Conservation (phyloP, 1,140 invertebrate species). For the Monomorium pharaonis region DNA sequence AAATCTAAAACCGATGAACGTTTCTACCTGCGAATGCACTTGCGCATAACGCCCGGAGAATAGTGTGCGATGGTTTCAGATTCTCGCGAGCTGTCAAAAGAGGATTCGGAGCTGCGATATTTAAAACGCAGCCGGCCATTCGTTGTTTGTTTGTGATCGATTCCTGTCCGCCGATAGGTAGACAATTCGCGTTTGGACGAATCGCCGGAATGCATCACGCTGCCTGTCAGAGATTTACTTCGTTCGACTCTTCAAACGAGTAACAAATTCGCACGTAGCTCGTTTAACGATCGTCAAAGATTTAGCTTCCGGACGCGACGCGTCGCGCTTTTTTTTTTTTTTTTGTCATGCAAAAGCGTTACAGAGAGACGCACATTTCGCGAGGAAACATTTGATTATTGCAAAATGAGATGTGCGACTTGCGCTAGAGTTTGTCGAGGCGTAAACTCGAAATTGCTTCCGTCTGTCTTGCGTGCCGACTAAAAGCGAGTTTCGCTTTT, state of each 20-base stretch:
- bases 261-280: conserved; percentile 40
- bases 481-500: conserved; percentile 42
- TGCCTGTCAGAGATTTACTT: conserved; percentile 56
- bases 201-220: conserved; percentile 53
- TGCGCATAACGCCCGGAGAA: conserved; percentile 7
- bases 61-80: conserved; percentile 48
- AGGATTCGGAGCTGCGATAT: conserved; percentile 52
- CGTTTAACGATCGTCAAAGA: conserved; percentile 38
- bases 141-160: conserved; percentile 52
- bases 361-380: neutral
- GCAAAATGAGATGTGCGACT: conserved; percentile 48
- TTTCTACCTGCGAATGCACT: neutral
- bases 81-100: conserved; percentile 56
- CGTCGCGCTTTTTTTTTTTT: neutral
- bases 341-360: neutral
- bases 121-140: conserved; percentile 51
- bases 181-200: conserved; percentile 50
- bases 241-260: conserved; percentile 26
- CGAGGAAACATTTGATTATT: conserved; percentile 16
- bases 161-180: conserved; percentile 33
- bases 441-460: conserved; percentile 58
- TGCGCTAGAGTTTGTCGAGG: conserved; percentile 14
- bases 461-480: conserved; percentile 28
- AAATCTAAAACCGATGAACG: conserved; percentile 30
- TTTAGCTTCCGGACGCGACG: conserved; percentile 7